Evolutionary conservation across 1,140 invertebrate species (phyloP).

Genomic region (Rhagoletis pomonella): DNA sequence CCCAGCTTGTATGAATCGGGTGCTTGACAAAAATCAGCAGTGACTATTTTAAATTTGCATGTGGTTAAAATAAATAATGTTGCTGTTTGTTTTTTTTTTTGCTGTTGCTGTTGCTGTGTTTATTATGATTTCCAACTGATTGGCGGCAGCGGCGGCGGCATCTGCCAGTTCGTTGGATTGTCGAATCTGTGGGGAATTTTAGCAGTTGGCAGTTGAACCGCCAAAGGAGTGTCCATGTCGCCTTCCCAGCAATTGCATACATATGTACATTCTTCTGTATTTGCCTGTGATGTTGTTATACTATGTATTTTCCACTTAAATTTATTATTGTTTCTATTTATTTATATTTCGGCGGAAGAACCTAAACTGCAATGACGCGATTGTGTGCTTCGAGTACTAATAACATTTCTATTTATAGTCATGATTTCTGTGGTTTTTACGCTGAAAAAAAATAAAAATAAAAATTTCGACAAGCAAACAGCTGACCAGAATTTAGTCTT

Average conservation of each 20-base stretch:
- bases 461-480: background rate
- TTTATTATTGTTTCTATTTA: background rate
- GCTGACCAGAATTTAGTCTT: background rate
- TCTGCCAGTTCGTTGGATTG: constrained; percentile 24
- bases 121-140: constrained; percentile 25
- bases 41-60: constrained; percentile 17
- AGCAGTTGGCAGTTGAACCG: background rate
- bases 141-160: background rate
- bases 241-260: background rate
- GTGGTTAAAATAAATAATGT: background rate
- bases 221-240: constrained; percentile 4
- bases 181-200: constrained; percentile 28
- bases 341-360: constrained; percentile 31
- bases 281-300: background rate
- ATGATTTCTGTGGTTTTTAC: constrained; percentile 48
- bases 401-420: constrained; percentile 14
- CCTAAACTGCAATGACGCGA: constrained; percentile 34
- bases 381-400: background rate
- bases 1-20: background rate
- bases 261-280: background rate
- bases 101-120: background rate
- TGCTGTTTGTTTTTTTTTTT: constrained; percentile 9
- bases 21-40: background rate
- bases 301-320: constrained; percentile 8
- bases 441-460: background rate